phyloP scores from a whole-genome alignment of 1,140 invertebrate species.

The Pectinophora gossypiella region DNA sequence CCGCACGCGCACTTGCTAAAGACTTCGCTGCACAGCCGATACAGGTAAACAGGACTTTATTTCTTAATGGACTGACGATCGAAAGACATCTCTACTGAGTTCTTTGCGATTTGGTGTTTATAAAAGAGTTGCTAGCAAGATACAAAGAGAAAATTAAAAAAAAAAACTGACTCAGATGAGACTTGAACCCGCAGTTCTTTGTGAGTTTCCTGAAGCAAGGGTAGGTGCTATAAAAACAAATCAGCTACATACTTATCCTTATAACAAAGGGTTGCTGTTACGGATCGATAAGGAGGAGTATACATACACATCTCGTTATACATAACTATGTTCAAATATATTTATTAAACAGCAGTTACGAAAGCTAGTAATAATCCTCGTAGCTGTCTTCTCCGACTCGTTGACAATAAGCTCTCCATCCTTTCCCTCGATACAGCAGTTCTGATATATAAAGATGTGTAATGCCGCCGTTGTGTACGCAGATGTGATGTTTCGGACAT shows the following conservation, averaged over 20 bases:
- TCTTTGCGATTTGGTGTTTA: too few species aligned
- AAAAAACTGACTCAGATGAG: too few species aligned
- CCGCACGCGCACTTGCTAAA: conserved; percentile 79
- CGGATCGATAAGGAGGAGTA: neutral
- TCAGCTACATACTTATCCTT: neutral
- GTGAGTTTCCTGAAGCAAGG: too few species aligned
- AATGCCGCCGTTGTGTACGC: conserved; percentile 71
- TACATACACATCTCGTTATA: too few species aligned
- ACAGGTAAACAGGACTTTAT: too few species aligned
- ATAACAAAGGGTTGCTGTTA: neutral
- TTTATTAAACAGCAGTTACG: neutral
- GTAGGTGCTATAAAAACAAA: too few species aligned
- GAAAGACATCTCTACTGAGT: too few species aligned
- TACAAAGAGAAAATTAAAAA: too few species aligned
- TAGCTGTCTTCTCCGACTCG: conserved; percentile 48
- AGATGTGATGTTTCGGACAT: conserved; percentile 78
- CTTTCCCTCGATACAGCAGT: conserved; percentile 76
- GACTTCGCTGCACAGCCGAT: conserved; percentile 79
- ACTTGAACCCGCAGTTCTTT: too few species aligned
- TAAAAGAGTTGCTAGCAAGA: too few species aligned
- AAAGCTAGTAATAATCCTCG: conserved; percentile 37
- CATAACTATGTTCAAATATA: too few species aligned
- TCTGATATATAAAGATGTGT: conserved; percentile 69
- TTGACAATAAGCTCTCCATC: conserved; percentile 76
- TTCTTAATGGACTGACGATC: too few species aligned